A percentile compares a stretch with the other conserved stretches of the same genome.
These are phyloP conservation scores for Prosopocoilus inquinatus DNA, from an alignment of 2,888 invertebrate genomes.

Conservation along the genomic window DNA sequence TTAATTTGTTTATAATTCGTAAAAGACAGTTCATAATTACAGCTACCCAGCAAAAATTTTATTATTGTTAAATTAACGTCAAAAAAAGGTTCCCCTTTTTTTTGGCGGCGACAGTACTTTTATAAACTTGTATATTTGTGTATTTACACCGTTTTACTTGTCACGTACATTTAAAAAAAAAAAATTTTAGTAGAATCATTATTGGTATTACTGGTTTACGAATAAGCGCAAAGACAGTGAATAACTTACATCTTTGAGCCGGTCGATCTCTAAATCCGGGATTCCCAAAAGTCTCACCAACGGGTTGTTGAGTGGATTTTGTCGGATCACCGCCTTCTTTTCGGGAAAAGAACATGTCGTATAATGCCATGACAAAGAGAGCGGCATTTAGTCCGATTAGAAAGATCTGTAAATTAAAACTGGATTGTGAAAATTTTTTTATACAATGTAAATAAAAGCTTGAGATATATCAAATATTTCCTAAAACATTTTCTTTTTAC, in stretches of 20 bases:
- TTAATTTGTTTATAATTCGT: too few species aligned
- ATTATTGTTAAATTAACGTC: too few species aligned
- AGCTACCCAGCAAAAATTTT: too few species aligned
- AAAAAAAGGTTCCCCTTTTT: too few species aligned
- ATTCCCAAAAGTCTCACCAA: constrained; percentile 77
- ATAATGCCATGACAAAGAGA: constrained; percentile 74
- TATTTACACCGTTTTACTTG: too few species aligned
- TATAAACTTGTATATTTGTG: too few species aligned
- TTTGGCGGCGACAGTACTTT: too few species aligned
- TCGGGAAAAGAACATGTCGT: constrained; percentile 77
- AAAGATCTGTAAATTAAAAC: constrained; percentile 62
- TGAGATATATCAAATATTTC: too few species aligned
- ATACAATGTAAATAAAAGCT: too few species aligned
- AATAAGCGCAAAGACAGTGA: neutral
- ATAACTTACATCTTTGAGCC: constrained; percentile 48
- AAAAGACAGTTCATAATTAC: too few species aligned
- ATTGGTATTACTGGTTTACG: neutral
- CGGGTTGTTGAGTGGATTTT: constrained; percentile 51
- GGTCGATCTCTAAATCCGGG: constrained; percentile 75
- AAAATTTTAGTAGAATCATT: neutral
- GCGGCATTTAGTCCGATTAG: constrained; percentile 73
- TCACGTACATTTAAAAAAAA: too few species aligned
- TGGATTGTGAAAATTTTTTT: neutral
- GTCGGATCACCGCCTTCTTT: constrained; percentile 81
- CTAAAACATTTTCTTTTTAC: too few species aligned